Evolutionary conservation across 2,797 vertebrate species (phyloP).

Genomic region (Tamandua tetradactyla): DNA sequence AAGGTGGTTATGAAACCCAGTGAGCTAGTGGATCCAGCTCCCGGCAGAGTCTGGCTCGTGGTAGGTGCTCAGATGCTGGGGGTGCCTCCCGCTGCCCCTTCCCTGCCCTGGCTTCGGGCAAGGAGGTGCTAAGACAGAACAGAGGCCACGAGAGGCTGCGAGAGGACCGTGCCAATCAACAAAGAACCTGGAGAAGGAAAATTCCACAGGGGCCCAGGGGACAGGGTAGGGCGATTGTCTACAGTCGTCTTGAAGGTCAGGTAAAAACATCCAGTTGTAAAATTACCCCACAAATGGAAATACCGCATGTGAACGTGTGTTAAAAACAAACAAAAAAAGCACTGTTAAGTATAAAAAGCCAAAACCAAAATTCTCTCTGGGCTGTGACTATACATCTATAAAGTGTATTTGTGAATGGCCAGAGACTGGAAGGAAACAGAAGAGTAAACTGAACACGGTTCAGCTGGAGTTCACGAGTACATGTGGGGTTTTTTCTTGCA

Average conservation of each 20-base stretch:
- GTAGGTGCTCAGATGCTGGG: background rate
- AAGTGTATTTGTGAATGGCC: background rate
- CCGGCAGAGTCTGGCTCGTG: background rate
- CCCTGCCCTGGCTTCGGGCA: background rate
- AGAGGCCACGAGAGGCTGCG: background rate
- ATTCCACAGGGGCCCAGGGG: background rate
- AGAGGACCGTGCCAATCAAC: background rate
- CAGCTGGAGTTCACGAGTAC: background rate
- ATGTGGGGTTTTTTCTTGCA: background rate
- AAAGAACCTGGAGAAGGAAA: conserved; percentile 3
- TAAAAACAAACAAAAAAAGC: background rate
- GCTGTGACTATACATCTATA: background rate
- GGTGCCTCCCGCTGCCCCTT: no score
- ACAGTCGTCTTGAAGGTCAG: conserved; percentile 28
- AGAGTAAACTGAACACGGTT: background rate
- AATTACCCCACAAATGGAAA: conserved; percentile 14
- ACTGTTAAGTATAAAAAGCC: background rate
- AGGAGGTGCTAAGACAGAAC: background rate
- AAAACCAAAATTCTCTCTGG: background rate
- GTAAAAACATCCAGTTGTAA: background rate
- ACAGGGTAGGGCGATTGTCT: background rate
- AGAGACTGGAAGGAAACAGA: background rate
- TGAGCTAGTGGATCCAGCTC: background rate
- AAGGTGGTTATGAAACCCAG: background rate
- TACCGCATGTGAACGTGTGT: background rate